These are phyloP conservation scores for Ryuthela nishihirai DNA, from an alignment of 2,888 invertebrate species.

Conservation along the genomic window DNA sequence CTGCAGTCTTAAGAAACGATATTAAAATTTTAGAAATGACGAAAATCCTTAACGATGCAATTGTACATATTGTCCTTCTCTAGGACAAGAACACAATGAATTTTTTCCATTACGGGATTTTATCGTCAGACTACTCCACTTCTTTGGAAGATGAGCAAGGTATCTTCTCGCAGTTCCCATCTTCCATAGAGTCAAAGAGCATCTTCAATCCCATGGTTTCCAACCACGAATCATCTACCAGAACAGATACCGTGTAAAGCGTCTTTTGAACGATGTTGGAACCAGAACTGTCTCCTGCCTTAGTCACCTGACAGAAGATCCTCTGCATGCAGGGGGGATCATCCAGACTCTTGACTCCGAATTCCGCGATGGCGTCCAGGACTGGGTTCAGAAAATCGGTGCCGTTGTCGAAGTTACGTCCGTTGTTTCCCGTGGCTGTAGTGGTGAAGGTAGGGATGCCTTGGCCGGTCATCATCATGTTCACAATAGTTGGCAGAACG, in stretches of 20 bases:
- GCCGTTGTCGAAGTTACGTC: neutral
- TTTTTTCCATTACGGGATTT: too few relatives aligned
- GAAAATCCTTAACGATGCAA: too few relatives aligned
- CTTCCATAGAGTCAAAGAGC: conserved; percentile 14
- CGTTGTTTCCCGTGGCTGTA: conserved; percentile 1
- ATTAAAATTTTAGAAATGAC: too few relatives aligned
- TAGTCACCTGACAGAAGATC: conserved; percentile 29
- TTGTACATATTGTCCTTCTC: too few relatives aligned
- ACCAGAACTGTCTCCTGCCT: neutral
- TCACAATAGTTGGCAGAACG: conserved; percentile 1
- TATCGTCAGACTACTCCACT: too few relatives aligned
- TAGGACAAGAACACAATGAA: too few relatives aligned
- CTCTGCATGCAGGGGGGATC: conserved; percentile 30
- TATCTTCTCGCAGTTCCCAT: conserved; percentile 20
- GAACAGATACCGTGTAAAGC: conserved; percentile 2
- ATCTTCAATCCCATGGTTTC: conserved; percentile 17
- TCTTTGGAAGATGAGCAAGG: too few relatives aligned
- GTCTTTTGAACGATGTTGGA: conserved; percentile 10
- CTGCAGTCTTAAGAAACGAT: too few relatives aligned
- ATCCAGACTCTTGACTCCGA: conserved; percentile 15
- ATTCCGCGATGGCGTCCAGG: conserved; percentile 23
- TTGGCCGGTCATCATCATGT: neutral
- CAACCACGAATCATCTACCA: conserved; percentile 14
- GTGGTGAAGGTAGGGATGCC: neutral
- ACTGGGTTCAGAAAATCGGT: conserved; percentile 11